Conservation (phyloP, 1,140 invertebrate genomes). For the Drosophila sturtevanti region DNA sequence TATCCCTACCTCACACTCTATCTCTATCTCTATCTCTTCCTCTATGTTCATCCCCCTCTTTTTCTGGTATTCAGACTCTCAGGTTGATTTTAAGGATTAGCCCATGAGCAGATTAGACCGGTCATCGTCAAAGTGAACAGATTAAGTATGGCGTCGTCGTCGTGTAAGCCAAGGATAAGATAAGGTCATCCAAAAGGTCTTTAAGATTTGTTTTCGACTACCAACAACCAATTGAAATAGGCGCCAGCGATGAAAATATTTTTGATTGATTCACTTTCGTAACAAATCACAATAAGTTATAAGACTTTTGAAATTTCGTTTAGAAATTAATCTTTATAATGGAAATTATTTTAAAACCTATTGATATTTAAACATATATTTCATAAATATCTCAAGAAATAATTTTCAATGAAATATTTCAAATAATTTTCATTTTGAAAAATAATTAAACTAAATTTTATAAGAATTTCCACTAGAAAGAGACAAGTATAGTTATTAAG, state of each 20-base stretch:
- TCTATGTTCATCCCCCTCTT: background rate
- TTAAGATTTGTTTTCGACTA: background rate
- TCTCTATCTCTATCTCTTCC: background rate
- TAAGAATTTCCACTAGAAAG: no score
- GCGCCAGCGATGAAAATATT: background rate
- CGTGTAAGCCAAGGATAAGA: background rate
- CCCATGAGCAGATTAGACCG: constrained; percentile 61
- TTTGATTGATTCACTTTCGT: no score
- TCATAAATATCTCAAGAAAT: no score
- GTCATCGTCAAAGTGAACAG: background rate
- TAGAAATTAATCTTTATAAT: no score
- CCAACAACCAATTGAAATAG: background rate
- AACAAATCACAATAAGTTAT: no score
- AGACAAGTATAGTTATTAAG: no score
- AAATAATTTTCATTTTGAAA: no score
- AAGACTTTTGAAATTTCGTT: no score
- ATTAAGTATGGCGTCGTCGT: background rate
- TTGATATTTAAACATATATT: no score
- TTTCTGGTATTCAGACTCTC: background rate
- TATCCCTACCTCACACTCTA: background rate
- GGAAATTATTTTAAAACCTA: no score
- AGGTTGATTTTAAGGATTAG: constrained; percentile 68
- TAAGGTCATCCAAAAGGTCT: constrained; percentile 6
- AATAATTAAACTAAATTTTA: no score
- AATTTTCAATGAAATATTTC: no score